phyloP scores from a whole-genome alignment of 2,888 invertebrate species.

The Mimachlamys varia region DNA sequence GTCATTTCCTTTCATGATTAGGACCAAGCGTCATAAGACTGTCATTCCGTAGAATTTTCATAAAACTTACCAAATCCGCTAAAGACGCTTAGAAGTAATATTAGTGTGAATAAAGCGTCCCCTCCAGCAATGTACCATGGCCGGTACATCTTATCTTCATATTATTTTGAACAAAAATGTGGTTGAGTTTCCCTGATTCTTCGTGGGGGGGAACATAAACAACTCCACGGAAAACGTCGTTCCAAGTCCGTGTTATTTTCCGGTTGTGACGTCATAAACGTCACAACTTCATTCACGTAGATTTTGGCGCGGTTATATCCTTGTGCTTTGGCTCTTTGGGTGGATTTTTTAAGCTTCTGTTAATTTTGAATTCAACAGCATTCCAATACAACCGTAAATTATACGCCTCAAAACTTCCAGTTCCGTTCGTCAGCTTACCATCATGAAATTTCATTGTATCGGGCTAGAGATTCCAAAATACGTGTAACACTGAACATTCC shows the following conservation, averaged over 20 bases:
- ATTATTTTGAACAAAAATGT: neutral
- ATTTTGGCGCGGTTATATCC: neutral
- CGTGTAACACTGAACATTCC: neutral
- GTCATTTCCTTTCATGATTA: too few species aligned
- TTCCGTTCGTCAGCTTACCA: neutral
- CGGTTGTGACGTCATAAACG: constrained; percentile 18
- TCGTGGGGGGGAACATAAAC: neutral
- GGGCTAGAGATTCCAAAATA: too few species aligned
- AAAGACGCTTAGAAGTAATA: neutral
- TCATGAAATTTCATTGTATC: too few species aligned
- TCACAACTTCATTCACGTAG: neutral
- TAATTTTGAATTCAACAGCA: neutral
- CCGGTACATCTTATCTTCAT: constrained; percentile 9
- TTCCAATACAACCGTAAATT: neutral
- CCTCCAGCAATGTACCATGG: neutral
- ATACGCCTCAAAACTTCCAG: neutral
- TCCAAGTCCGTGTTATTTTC: neutral
- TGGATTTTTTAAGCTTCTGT: neutral
- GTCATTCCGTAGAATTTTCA: neutral
- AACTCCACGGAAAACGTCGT: neutral
- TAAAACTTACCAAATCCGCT: neutral
- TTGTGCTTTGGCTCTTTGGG: neutral
- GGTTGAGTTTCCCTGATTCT: neutral
- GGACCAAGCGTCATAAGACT: too few species aligned
- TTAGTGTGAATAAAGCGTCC: neutral